These are phyloP conservation scores for Chlorodrepanis virens DNA, from an alignment of 2,113 vertebrate species.

Conservation along the genomic window DNA sequence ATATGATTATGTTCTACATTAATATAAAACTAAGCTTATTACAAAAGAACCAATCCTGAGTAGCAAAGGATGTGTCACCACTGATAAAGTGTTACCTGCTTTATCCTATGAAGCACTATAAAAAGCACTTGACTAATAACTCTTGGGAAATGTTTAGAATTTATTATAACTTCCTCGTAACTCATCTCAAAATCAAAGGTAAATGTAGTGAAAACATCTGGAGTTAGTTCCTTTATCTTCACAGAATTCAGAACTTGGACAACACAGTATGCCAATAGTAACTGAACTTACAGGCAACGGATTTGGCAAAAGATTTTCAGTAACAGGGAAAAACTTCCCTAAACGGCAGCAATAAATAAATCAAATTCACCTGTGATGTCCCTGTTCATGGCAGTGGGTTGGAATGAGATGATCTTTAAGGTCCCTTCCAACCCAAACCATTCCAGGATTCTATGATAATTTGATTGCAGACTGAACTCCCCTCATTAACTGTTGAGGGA, in stretches of 20 bases:
- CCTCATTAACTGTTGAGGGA: background rate
- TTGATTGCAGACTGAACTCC: background rate
- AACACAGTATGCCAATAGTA: rapidly evolving
- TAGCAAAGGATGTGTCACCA: background rate
- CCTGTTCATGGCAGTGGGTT: background rate
- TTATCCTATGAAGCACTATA: background rate
- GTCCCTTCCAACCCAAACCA: background rate
- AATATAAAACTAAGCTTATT: background rate
- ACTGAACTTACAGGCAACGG: background rate
- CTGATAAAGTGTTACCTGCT: background rate
- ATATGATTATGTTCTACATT: rapidly evolving
- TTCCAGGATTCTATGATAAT: background rate
- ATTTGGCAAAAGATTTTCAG: background rate
- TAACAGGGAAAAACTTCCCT: background rate
- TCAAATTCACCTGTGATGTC: background rate
- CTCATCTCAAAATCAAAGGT: background rate
- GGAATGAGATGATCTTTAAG: background rate
- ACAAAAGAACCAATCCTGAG: background rate
- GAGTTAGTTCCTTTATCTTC: background rate
- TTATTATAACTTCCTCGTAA: background rate
- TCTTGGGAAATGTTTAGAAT: background rate
- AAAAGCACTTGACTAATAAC: background rate
- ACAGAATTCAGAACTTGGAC: background rate
- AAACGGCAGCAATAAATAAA: background rate
- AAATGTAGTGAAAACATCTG: background rate